Percentiles rank a stretch among this genome's conserved stretches.
Evolutionary conservation across 2,888 invertebrate genomes (phyloP).

Genomic region (Cryptosula pallasiana): DNA sequence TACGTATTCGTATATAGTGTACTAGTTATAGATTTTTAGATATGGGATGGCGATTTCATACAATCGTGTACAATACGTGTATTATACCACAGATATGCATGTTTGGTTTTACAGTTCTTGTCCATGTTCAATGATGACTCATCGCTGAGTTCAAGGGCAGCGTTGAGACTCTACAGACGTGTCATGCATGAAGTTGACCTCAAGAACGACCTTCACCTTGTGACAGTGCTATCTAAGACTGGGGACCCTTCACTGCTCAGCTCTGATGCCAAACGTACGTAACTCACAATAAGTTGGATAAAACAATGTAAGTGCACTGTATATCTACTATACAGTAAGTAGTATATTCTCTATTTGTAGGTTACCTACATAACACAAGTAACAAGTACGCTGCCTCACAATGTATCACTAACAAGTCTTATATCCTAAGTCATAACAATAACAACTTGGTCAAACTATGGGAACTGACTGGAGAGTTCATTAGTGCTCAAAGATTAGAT

Average conservation of each 20-base stretch:
- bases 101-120: constrained; percentile 10
- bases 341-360: too few species aligned
- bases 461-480: constrained; percentile 19
- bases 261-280: not conserved
- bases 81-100: too few species aligned
- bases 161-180: not conserved
- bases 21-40: too few species aligned
- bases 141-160: not conserved
- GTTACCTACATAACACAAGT: constrained; percentile 4
- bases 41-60: too few species aligned
- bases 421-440: constrained; percentile 19
- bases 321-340: too few species aligned
- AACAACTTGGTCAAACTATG: constrained; percentile 10
- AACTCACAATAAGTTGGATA: too few species aligned
- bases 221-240: not conserved
- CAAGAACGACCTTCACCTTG: not conserved
- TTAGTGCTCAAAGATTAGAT: not conserved
- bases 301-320: too few species aligned
- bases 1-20: too few species aligned
- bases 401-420: constrained; percentile 6
- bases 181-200: not conserved
- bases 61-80: too few species aligned
- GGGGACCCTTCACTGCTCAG: not conserved
- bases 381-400: constrained; percentile 1
- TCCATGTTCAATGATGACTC: constrained; percentile 19